phyloP scores from a whole-genome alignment of 2,888 invertebrate genomes.

The Rutpela maculata region DNA sequence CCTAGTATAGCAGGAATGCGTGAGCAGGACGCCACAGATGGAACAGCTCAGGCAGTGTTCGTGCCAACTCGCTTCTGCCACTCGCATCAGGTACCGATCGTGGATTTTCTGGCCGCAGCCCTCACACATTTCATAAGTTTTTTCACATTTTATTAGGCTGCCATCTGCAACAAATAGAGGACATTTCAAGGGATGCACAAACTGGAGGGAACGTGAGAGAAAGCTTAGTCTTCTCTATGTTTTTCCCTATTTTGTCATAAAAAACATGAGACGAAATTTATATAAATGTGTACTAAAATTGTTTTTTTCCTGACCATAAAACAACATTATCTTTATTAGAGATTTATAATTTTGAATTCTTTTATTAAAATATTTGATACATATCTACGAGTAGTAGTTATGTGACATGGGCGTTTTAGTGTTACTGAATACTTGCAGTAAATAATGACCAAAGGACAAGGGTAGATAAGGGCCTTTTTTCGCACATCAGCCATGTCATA shows the following conservation, averaged over 20 bases:
- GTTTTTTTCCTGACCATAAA: no score
- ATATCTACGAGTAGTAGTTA: no score
- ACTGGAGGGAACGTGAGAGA: conserved; percentile 16
- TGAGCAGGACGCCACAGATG: conserved; percentile 92
- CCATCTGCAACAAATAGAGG: conserved; percentile 63
- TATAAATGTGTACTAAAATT: background rate
- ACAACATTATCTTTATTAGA: no score
- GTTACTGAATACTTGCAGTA: no score
- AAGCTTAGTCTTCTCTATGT: background rate
- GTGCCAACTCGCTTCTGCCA: conserved; percentile 96
- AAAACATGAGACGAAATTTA: background rate
- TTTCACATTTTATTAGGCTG: conserved; percentile 83
- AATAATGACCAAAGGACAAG: no score
- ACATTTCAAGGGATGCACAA: conserved; percentile 27
- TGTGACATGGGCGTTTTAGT: no score
- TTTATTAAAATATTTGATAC: no score
- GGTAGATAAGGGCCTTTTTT: no score
- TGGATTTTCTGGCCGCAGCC: conserved; percentile 96
- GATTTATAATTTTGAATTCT: no score
- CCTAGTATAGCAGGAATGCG: conserved; percentile 95
- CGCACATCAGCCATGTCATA: no score
- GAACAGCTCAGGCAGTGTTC: conserved; percentile 97
- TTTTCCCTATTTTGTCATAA: background rate
- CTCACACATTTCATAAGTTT: conserved; percentile 92
- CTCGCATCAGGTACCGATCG: conserved; percentile 96